A percentile compares a stretch with the other conserved stretches of the same genome.
These are phyloP conservation scores for Schizaphis graminum DNA, from an alignment of 2,888 invertebrate species.

Conservation along the genomic window DNA sequence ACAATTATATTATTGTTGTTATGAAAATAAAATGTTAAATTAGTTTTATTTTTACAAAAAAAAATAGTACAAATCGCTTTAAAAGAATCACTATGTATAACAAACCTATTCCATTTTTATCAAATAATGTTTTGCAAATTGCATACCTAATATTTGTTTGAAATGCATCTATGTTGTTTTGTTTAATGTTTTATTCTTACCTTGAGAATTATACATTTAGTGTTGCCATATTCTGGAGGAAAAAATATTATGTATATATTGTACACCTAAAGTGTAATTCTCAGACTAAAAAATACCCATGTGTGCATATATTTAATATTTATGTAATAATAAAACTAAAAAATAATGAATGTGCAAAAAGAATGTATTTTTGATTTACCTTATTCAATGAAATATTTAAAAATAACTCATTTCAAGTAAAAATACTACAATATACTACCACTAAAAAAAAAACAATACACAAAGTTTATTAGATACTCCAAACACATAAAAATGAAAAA, in stretches of 20 bases:
- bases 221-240: neutral
- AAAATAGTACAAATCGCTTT: neutral
- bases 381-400: too few species aligned
- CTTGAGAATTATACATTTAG: neutral
- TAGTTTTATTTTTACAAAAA: neutral
- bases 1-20: neutral
- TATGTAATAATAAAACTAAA: neutral
- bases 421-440: too few species aligned
- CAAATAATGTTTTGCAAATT: neutral
- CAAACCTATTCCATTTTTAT: neutral
- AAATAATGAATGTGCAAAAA: neutral
- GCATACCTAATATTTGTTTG: neutral
- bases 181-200: neutral
- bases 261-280: neutral
- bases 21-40: neutral
- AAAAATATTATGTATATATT: neutral
- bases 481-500: too few species aligned
- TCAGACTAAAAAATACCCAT: neutral
- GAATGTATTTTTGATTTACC: neutral
- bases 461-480: too few species aligned
- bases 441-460: too few species aligned
- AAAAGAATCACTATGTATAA: neutral
- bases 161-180: neutral
- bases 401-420: too few species aligned
- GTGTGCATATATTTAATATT: neutral